Percentiles rank a stretch among this genome's conserved stretches.
phyloP scores from a whole-genome alignment of 2,797 vertebrate genomes.

The Monodelphis domestica region DNA sequence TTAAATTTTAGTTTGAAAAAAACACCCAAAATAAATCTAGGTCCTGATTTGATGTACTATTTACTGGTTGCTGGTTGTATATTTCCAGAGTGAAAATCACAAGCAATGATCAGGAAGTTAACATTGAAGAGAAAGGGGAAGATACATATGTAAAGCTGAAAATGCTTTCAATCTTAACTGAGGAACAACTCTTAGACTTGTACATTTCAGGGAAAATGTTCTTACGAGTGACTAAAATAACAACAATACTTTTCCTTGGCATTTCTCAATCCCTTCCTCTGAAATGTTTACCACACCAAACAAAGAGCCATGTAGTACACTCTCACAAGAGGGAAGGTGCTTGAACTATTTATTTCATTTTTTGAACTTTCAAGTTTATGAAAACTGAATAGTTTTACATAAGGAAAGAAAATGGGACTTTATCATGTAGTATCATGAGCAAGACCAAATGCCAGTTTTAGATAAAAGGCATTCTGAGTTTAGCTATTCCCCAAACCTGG shows the following conservation, averaged over 20 bases:
- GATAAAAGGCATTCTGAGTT: slow-evolving; percentile 1
- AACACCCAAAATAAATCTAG: neutral
- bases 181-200: neutral
- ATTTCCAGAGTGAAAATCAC: slow-evolving; percentile 9
- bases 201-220: neutral
- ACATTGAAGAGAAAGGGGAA: neutral
- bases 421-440: neutral
- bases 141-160: neutral
- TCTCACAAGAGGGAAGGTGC: neutral
- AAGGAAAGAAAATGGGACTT: neutral
- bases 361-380: neutral
- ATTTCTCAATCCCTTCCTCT: neutral
- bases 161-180: neutral
- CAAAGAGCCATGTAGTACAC: neutral
- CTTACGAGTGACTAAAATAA: neutral
- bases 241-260: neutral
- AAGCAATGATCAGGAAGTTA: neutral
- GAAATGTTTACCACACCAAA: neutral
- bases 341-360: neutral
- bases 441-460: neutral
- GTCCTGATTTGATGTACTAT: neutral
- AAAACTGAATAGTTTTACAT: neutral
- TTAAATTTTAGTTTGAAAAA: neutral
- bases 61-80: neutral
- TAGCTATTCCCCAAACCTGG: neutral